A percentile compares a stretch with the other conserved stretches of the same genome.
Evolutionary conservation across 2,888 invertebrate genomes (phyloP).

Genomic region (Camptogramma bilineatum): DNA sequence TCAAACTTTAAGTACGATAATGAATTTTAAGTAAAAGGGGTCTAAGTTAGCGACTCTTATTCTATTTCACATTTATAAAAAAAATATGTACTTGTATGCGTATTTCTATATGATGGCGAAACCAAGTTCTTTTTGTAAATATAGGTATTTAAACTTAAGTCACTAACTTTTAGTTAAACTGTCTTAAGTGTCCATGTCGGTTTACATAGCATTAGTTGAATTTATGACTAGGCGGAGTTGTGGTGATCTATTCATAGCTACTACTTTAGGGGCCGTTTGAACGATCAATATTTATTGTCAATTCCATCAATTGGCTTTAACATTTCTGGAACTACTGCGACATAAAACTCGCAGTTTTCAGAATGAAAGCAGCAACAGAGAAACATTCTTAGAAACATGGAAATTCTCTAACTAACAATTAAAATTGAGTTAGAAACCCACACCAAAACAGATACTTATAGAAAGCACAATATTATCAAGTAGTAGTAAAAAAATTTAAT

Average conservation of each 20-base stretch:
- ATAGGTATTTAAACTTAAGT: background rate
- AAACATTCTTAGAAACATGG: no score
- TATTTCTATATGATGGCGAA: background rate
- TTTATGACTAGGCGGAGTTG: conserved; percentile 77
- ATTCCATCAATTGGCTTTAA: background rate
- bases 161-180: background rate
- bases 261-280: conserved; percentile 1
- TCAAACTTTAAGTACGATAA: conserved; percentile 64
- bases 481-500: no score
- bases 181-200: background rate
- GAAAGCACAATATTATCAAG: no score
- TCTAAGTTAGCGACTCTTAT: background rate
- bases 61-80: background rate
- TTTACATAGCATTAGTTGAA: conserved; percentile 23
- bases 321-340: background rate
- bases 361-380: no score
- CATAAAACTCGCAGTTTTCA: background rate
- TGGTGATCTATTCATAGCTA: conserved; percentile 51
- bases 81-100: background rate
- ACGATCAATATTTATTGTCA: conserved; percentile 17
- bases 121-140: no score
- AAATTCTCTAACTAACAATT: no score
- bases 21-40: conserved; percentile 29
- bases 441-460: no score
- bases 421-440: no score